Percentiles rank a stretch among this genome's conserved stretches.
Conservation (phyloP, 2,888 invertebrate genomes). For the Torymus aiolomorphi region DNA sequence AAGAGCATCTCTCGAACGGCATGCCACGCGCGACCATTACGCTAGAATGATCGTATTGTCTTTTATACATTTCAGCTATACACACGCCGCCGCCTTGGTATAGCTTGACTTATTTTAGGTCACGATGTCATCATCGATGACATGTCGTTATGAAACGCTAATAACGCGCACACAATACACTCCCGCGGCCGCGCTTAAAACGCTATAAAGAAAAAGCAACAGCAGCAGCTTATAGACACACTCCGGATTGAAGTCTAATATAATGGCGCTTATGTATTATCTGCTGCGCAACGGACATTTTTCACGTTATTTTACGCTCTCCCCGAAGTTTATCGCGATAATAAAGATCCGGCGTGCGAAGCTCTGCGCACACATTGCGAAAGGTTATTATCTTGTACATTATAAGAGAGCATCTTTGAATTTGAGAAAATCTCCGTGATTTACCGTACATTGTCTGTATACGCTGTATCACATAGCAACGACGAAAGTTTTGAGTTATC, state of each 20-base stretch:
- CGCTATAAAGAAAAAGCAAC: background rate
- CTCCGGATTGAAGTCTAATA: background rate
- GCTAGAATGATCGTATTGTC: background rate
- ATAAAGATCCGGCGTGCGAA: too few relatives aligned
- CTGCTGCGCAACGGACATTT: too few relatives aligned
- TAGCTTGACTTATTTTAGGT: slow-evolving; percentile 46
- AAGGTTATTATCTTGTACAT: too few relatives aligned
- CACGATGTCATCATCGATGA: slow-evolving; percentile 47
- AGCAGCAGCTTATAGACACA: background rate
- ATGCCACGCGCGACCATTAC: too few relatives aligned
- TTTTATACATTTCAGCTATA: slow-evolving; percentile 17
- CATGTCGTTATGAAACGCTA: slow-evolving; percentile 45
- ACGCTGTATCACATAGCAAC: too few relatives aligned
- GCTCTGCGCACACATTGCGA: too few relatives aligned
- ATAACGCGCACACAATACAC: slow-evolving; percentile 12
- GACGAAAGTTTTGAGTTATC: too few relatives aligned
- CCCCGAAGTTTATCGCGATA: background rate
- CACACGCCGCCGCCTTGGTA: slow-evolving; percentile 12
- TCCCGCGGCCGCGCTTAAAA: slow-evolving; percentile 55
- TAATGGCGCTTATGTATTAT: background rate
- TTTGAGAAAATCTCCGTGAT: too few relatives aligned
- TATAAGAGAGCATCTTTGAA: too few relatives aligned
- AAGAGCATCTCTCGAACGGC: too few relatives aligned
- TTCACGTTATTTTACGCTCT: too few relatives aligned
- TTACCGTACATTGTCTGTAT: too few relatives aligned